These are phyloP conservation scores for Nomia melanderi DNA, from an alignment of 1,140 invertebrate genomes.

Conservation along the genomic window DNA sequence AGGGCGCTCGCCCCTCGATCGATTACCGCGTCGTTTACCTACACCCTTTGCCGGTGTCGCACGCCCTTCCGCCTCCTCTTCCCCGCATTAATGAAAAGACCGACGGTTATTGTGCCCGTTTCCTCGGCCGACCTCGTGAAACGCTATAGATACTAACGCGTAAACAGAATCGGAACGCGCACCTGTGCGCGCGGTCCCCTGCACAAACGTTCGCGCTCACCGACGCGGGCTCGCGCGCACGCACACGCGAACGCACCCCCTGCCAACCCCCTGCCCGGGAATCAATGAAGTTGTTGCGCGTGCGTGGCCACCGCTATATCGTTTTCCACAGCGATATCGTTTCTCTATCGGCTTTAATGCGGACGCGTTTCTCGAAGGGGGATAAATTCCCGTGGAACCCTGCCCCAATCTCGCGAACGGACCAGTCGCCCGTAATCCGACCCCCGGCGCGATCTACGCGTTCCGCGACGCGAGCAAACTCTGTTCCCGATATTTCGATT, in stretches of 20 bases:
- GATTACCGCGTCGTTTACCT: constrained; percentile 48
- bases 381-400: neutral
- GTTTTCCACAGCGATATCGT: constrained; percentile 50
- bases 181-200: constrained; percentile 32
- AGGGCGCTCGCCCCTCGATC: constrained; percentile 33
- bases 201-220: constrained; percentile 40
- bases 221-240: neutral
- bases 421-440: neutral
- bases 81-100: constrained; percentile 47
- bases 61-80: neutral
- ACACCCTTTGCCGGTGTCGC: constrained; percentile 40
- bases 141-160: constrained; percentile 28
- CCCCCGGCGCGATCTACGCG: neutral
- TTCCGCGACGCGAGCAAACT: too few relatives aligned
- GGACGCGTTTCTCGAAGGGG: neutral
- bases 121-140: constrained; percentile 15
- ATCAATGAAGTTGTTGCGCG: too few relatives aligned
- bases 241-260: too few relatives aligned
- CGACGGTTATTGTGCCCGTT: constrained; percentile 39
- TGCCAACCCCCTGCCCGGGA: too few relatives aligned
- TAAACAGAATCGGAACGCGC: constrained; percentile 44
- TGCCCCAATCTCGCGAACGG: neutral
- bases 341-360: constrained; percentile 39
- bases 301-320: constrained; percentile 25
- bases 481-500: neutral